These are phyloP conservation scores for Hormiphora californensis DNA, from an alignment of 37 sponge, comb jelly and placozoan species.

Conservation along the genomic window DNA sequence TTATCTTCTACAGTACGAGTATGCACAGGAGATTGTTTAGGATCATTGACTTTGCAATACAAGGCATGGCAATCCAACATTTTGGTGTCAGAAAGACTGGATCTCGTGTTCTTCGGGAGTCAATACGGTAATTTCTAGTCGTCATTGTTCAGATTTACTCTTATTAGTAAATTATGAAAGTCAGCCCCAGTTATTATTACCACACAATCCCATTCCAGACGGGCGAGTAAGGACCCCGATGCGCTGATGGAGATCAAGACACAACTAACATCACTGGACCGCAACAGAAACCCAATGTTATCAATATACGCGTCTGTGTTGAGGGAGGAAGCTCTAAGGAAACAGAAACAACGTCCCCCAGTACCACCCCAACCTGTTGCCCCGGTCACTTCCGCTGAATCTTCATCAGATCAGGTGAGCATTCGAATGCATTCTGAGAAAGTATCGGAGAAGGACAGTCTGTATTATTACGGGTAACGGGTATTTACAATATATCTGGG, in stretches of 20 bases:
- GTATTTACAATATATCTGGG: no score
- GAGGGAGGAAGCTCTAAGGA: conserved; percentile 32
- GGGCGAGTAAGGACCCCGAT: conserved; percentile 46
- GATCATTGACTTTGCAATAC: conserved; percentile 48
- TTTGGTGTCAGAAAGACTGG: conserved; percentile 49
- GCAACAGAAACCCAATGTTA: conserved; percentile 52
- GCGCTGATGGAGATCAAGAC: conserved; percentile 53
- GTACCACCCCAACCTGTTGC: no score
- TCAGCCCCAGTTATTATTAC: not conserved
- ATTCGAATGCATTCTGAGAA: no score
- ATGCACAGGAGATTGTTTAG: conserved; percentile 52
- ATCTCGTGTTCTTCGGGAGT: conserved; percentile 31
- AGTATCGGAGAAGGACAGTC: no score
- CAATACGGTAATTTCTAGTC: not conserved
- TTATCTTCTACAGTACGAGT: conserved; percentile 17
- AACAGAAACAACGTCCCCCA: not conserved
- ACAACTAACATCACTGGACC: conserved; percentile 14
- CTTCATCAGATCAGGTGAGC: no score
- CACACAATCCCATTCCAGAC: no score
- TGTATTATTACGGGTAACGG: no score
- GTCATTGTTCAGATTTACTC: no score
- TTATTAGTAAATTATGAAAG: not conserved
- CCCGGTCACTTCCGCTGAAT: no score
- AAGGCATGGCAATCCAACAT: conserved; percentile 39
- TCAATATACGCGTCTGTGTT: conserved; percentile 43